Evolutionary conservation across 2,888 invertebrate species (phyloP), one percentile per base, ranked within the genome.

Genomic region (Drosophila vallismaia): DNA sequence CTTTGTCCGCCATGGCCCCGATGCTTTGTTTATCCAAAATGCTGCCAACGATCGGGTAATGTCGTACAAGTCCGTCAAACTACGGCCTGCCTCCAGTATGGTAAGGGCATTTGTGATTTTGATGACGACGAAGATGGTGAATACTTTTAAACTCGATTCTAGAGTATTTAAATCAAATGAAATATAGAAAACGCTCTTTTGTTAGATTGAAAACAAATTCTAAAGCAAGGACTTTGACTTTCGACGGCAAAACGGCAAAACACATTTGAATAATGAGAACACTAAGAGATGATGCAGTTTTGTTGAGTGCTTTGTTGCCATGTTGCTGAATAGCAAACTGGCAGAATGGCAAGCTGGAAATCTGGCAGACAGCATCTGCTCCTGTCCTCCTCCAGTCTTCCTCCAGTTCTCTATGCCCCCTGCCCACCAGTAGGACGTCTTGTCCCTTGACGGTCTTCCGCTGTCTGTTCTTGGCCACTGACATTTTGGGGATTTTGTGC

Each of bases 231-330:
- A 3, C 40, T 8, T 14, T 36, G 44, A 45, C 49, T 63, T 63
- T 45, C 38, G 19, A 19, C 19, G 19, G 19, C 19, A 26, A 56
- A 53, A 31, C 50, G 53, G 66, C 73, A 56, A 67, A 62, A 68
- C 69, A 77, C 81, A 84, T 81, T 81, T 81, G 84, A 84, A 81
- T 81, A 81, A 81, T 81, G 60, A 58, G 80, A 75, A 78, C 66
- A 70, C 67, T 52, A 73, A 67, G 78, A 51, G 70, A 36, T 66
- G 66, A 53, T 63, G 70, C 68, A 76, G 75, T 69, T 62, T 67
- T 49, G 71, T 69, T 64, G 66, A 68, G 66, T 63, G 59, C 60
- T 70, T 36, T 49, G 66, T 50, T 49, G 55, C 64, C 33, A 49
- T 66, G 60, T 57, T 79, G 52, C 63, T 62, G 51, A 49, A 48